Conservation (phyloP, 2,797 vertebrate species). For the Anomalospiza imberbis region DNA sequence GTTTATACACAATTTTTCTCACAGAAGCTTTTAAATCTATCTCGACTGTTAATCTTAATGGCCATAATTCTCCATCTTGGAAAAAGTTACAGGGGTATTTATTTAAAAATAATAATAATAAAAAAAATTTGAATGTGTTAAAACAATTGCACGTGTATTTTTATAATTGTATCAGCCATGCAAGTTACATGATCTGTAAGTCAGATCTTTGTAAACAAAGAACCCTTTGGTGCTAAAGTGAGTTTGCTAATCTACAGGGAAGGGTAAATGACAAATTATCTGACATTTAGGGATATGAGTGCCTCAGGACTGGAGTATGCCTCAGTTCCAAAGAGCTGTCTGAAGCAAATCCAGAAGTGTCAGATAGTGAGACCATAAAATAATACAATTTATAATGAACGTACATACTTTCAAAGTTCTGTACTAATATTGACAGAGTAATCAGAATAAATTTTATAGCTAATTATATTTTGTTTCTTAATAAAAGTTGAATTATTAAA, state of each 20-base stretch:
- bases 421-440: background rate
- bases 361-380: background rate
- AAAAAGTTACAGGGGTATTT: background rate
- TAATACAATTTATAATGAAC: background rate
- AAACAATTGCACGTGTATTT: background rate
- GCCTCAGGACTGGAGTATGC: background rate
- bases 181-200: background rate
- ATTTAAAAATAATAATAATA: background rate
- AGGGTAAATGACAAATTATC: background rate
- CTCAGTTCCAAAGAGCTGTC: background rate
- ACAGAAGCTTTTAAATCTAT: background rate
- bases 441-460: background rate
- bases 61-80: background rate
- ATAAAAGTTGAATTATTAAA: background rate
- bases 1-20: background rate
- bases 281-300: background rate
- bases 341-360: background rate
- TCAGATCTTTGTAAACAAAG: background rate
- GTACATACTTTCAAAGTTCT: background rate
- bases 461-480: background rate
- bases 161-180: background rate
- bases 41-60: background rate
- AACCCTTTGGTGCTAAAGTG: background rate
- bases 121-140: background rate
- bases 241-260: background rate